Base-by-base conservation (phyloP, 2,113 vertebrate species). In the Panthera tigris region DNA sequence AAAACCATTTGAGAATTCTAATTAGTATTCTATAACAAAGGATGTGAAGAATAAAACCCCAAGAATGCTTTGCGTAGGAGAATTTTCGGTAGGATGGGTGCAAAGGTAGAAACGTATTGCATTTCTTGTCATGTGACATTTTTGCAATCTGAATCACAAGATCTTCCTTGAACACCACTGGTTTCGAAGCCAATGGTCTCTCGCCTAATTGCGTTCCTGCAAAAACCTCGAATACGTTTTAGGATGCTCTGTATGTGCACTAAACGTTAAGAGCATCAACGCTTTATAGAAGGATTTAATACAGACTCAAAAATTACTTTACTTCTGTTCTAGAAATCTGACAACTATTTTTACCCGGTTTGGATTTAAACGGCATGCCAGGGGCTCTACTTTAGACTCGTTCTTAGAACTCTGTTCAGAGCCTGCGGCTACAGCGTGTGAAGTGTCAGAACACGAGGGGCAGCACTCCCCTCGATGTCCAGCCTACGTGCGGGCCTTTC, bases 1-100 rank as follows among this genome's bases (percentile, higher is more conserved):
- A 45, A 91, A 95, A 55, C 7, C 66, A 85, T 48, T 33, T 91
- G 78, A 82, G 71, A 94, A 91, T 65, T 78, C 92, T 95, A 45
- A 65, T 14, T 15, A 25, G 76, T 71, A 63, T 39, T 81, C 61
- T 81, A 48, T 48, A 86, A 83, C n/a, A 79, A 90, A 78, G 45
- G 14, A 27, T 25, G n/a, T 31, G 36, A 61, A 85, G 85, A 71
- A 78, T 66, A 87, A 81, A 80, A 63, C 14, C 41, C 31, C 31
- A 91, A 33, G 93, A 36, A 25, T 31, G 7, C 52, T 48, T 6
- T 39, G 45, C 52, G 25, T 48, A 19, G 41, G 76, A 69, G 84
- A 89, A 57, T 63, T 92, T 65, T 79, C n/a, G 82, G 48, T 15
- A 88, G 25, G 66, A 61, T 39, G 19, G 55, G 45, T 23, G 0